A percentile compares a stretch with the other conserved stretches of the same genome.
These are phyloP conservation scores for Smithornis capensis DNA, from an alignment of 2,113 vertebrate species.

Conservation along the genomic window DNA sequence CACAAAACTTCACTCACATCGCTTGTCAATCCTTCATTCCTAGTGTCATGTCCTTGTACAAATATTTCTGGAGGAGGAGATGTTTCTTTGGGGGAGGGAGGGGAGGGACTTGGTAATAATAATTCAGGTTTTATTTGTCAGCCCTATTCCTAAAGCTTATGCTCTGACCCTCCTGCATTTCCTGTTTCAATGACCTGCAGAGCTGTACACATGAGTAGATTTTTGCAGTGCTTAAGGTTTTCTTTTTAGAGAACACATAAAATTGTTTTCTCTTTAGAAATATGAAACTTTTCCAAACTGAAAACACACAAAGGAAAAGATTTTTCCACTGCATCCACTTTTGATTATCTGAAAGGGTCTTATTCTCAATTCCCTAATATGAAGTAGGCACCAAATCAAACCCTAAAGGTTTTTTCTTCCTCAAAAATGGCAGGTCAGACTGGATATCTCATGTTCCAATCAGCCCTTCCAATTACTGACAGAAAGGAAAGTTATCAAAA, in stretches of 20 bases:
- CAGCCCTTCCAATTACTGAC: neutral
- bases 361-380: neutral
- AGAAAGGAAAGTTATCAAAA: neutral
- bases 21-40: neutral
- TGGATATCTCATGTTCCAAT: neutral
- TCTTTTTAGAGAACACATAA: neutral
- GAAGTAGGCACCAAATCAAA: neutral
- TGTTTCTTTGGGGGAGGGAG: neutral
- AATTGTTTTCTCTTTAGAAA: neutral
- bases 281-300: neutral
- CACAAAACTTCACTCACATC: neutral
- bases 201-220: neutral
- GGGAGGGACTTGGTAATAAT: neutral
- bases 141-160: neutral
- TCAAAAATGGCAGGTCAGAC: neutral
- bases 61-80: neutral
- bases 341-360: neutral
- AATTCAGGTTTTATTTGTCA: neutral
- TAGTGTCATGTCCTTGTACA: neutral
- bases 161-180: neutral
- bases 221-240: neutral
- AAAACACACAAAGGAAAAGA: neutral
- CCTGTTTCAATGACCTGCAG: neutral
- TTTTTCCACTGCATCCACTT: neutral
- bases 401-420: neutral